Evolutionary conservation across 2,888 invertebrate species (phyloP).

Genomic region (Melanchra persicariae): DNA sequence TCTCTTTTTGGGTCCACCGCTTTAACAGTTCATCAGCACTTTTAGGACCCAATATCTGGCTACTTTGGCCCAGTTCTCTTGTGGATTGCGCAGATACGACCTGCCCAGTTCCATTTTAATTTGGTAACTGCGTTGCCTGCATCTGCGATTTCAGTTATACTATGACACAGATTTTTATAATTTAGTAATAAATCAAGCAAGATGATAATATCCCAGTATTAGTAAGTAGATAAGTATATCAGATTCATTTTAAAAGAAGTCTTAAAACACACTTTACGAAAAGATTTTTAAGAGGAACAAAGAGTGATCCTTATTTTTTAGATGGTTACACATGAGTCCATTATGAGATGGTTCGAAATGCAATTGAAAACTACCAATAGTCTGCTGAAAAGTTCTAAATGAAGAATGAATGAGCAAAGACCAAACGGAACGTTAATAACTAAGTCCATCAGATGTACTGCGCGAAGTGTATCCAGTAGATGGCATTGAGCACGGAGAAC

Average conservation of each 20-base stretch:
- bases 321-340: background rate
- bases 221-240: background rate
- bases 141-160: background rate
- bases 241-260: constrained; percentile 3
- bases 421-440: constrained; percentile 24
- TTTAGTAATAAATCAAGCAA: constrained; percentile 5
- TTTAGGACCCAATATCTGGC: too few species aligned
- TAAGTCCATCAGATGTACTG: constrained; percentile 85
- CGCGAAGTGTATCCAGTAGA: constrained; percentile 96
- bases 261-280: constrained; percentile 44
- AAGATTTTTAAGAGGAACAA: constrained; percentile 48
- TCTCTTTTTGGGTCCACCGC: too few species aligned
- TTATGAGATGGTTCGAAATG: background rate
- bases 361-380: background rate
- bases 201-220: constrained; percentile 1
- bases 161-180: constrained; percentile 12
- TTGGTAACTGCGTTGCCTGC: too few species aligned
- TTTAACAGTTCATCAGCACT: too few species aligned
- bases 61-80: too few species aligned
- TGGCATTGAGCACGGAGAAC: constrained; percentile 96
- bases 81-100: too few species aligned
- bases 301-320: constrained; percentile 10
- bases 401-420: constrained; percentile 31
- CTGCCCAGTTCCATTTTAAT: too few species aligned
- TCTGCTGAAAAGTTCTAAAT: background rate